A percentile compares a stretch with the other conserved stretches of the same genome.
Evolutionary conservation across 2,888 invertebrate species (phyloP).

Genomic region (Ichneumoninae sp.): DNA sequence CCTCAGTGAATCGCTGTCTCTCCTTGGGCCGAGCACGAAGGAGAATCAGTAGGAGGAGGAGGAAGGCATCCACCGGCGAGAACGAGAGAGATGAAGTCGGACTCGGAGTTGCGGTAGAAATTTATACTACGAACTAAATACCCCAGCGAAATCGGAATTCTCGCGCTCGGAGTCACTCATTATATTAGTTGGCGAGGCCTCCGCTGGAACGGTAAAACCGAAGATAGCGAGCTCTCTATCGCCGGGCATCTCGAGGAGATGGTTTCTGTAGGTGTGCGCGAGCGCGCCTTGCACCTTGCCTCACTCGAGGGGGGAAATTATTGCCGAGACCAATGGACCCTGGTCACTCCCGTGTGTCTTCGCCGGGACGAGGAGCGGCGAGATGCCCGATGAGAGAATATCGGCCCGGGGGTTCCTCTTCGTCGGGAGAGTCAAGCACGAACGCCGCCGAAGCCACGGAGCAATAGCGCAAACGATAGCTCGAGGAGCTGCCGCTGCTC

Average conservation of each 20-base stretch:
- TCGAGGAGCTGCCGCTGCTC: background rate
- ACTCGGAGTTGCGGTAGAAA: background rate
- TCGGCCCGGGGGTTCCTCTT: constrained; percentile 5
- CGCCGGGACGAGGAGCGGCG: constrained; percentile 4
- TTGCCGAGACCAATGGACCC: constrained; percentile 53
- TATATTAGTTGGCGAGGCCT: constrained; percentile 21
- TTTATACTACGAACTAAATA: constrained; percentile 33
- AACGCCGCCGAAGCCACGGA: constrained; percentile 22
- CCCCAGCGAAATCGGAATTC: constrained; percentile 18
- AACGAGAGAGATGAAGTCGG: background rate
- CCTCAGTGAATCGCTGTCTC: constrained; percentile 10
- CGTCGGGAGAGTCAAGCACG: constrained; percentile 10
- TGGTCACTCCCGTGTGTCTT: constrained; percentile 44
- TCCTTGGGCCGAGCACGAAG: constrained; percentile 2
- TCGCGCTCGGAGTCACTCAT: constrained; percentile 39
- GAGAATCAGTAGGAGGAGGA: constrained; percentile 12
- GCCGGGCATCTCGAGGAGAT: background rate
- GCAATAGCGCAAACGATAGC: constrained; percentile 46
- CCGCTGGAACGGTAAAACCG: constrained; percentile 20
- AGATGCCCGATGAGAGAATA: constrained; percentile 18
- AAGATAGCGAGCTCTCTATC: constrained; percentile 21
- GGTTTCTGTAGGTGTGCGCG: constrained; percentile 11
- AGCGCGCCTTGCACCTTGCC: background rate
- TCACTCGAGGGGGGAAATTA: constrained; percentile 31
- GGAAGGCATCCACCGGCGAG: background rate